Percentiles rank a stretch among this genome's conserved stretches.
Conservation (phyloP, 2,113 vertebrate species). For the Megalops atlanticus region DNA sequence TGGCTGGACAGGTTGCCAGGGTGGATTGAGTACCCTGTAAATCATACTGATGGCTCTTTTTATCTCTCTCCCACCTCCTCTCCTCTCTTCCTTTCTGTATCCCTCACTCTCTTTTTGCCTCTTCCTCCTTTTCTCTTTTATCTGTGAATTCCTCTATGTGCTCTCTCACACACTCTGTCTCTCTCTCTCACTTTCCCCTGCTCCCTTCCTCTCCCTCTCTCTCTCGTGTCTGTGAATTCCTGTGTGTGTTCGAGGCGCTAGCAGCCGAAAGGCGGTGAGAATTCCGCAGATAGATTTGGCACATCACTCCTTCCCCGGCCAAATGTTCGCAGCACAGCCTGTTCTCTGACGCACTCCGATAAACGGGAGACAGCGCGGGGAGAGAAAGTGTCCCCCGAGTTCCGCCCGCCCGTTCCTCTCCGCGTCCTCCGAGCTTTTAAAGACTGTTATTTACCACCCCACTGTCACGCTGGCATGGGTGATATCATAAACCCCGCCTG, state of each 20-base stretch:
- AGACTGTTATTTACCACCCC: not conserved
- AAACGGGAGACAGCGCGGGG: too few species aligned
- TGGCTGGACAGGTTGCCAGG: not conserved
- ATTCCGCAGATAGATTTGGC: slow-evolving; percentile 17
- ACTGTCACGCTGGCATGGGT: not conserved
- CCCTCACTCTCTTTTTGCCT: not conserved
- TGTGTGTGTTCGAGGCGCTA: not conserved
- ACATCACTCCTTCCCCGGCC: slow-evolving; percentile 4
- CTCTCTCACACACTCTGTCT: not conserved
- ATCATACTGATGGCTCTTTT: not conserved
- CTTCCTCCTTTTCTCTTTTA: not conserved
- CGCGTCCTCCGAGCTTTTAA: not conserved
- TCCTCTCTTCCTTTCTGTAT: not conserved
- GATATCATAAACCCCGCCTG: not conserved
- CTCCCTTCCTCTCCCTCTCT: not conserved
- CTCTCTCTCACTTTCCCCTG: not conserved
- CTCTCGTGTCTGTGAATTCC: not conserved
- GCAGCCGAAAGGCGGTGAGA: slow-evolving; percentile 25
- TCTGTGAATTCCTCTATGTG: not conserved
- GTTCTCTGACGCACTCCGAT: slow-evolving; percentile 3
- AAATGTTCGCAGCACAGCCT: slow-evolving; percentile 12
- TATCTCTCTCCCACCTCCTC: not conserved
- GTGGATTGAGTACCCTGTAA: not conserved
- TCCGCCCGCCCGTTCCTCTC: not conserved
- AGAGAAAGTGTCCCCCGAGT: not conserved